phyloP scores from a whole-genome alignment of 2,888 invertebrate species.

The Ectobius pallidus region DNA sequence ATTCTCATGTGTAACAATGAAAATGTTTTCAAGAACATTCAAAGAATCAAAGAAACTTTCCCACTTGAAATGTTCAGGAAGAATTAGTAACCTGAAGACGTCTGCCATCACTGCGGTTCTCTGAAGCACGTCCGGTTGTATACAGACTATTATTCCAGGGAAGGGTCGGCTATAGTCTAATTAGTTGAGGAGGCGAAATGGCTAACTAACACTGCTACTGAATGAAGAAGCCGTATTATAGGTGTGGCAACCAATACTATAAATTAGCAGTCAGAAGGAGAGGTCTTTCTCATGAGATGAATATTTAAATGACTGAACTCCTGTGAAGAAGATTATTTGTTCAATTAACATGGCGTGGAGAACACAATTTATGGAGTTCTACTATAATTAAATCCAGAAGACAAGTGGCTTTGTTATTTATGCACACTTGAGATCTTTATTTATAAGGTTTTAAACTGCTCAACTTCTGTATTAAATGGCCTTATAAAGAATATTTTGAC shows the following conservation, averaged over 20 bases:
- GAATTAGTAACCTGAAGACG: too few relatives aligned
- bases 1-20: too few relatives aligned
- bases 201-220: conserved; percentile 11
- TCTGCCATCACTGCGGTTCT: too few relatives aligned
- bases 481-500: too few relatives aligned
- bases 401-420: too few relatives aligned
- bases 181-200: conserved; percentile 5
- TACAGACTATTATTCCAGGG: neutral
- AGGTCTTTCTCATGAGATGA: neutral
- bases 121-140: neutral
- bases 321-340: neutral
- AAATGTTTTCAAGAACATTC: too few relatives aligned
- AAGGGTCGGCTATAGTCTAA: neutral
- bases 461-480: too few relatives aligned
- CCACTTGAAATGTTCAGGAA: too few relatives aligned
- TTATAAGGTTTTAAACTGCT: too few relatives aligned
- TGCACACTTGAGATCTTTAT: too few relatives aligned
- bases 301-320: neutral
- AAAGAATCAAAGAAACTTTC: too few relatives aligned
- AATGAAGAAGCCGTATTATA: neutral
- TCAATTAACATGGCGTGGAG: neutral
- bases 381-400: too few relatives aligned
- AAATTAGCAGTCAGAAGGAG: neutral
- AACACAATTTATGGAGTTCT: neutral
- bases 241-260: neutral